Percentiles rank a stretch among this genome's conserved stretches.
phyloP scores from a whole-genome alignment of 1,140 invertebrate genomes.

The Triops cancriformis region DNA sequence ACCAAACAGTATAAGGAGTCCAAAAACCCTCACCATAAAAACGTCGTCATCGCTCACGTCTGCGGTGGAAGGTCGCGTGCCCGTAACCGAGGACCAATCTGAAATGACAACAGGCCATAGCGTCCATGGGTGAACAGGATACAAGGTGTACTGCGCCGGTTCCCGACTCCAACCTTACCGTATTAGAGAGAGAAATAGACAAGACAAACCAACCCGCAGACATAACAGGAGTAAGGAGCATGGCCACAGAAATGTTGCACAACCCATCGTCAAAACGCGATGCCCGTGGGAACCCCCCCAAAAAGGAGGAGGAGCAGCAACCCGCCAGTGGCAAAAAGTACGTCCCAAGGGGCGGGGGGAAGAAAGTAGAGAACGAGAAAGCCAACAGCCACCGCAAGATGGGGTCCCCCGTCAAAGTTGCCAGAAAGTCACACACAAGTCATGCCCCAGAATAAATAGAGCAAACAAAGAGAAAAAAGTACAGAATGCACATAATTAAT shows the following conservation, averaged over 20 bases:
- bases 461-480: neutral
- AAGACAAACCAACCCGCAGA: neutral
- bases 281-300: neutral
- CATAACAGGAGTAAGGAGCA: neutral
- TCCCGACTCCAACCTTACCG: slow-evolving; percentile 9
- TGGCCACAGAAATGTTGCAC: neutral
- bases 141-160: slow-evolving; percentile 12
- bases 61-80: slow-evolving; percentile 35
- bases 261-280: neutral
- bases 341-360: too few species aligned
- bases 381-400: neutral
- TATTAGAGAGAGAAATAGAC: neutral
- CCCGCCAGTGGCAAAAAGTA: neutral
- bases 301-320: neutral
- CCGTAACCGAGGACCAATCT: slow-evolving; percentile 12
- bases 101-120: slow-evolving; percentile 13
- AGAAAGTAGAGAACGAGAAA: neutral
- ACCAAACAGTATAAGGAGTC: neutral
- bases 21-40: slow-evolving; percentile 60
- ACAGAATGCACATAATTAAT: neutral
- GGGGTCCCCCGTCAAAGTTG: neutral
- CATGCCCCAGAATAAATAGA: neutral
- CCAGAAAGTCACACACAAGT: neutral
- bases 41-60: slow-evolving; percentile 72
- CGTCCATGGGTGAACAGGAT: slow-evolving; percentile 12